Evolutionary conservation across 2,797 vertebrate genomes (phyloP).

Genomic region (Linurgus olivaceus): DNA sequence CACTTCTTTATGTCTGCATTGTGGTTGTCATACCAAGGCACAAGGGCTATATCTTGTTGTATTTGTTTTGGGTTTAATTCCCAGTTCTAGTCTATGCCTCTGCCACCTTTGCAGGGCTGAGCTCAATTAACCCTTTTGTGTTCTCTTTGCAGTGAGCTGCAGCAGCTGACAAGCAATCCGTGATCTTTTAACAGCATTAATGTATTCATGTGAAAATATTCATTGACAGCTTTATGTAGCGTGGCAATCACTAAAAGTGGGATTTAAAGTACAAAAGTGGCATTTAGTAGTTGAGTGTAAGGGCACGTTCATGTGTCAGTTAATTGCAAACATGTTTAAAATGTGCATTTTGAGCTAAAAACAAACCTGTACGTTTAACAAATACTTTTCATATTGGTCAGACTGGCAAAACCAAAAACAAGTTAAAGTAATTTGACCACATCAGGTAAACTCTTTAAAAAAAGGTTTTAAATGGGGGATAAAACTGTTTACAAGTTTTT

Average conservation of each 20-base stretch:
- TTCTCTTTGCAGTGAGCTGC: slow-evolving; percentile 75
- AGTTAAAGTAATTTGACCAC: background rate
- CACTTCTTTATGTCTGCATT: slow-evolving; percentile 44
- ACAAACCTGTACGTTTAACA: background rate
- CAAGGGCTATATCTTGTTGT: slow-evolving; percentile 20
- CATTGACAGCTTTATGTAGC: slow-evolving; percentile 75
- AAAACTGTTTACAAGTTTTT: slow-evolving; percentile 69
- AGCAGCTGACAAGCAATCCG: slow-evolving; percentile 73
- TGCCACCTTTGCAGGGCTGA: slow-evolving; percentile 82
- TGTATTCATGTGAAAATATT: slow-evolving; percentile 70
- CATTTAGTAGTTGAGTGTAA: background rate
- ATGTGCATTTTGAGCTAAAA: background rate
- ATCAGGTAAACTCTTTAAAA: slow-evolving; percentile 45
- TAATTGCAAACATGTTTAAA: background rate
- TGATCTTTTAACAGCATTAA: slow-evolving; percentile 79
- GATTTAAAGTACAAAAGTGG: slow-evolving; percentile 32
- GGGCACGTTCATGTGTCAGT: background rate
- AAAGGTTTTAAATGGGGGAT: slow-evolving; percentile 44
- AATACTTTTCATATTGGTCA: background rate
- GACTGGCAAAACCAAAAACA: slow-evolving; percentile 7
- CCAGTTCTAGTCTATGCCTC: slow-evolving; percentile 54
- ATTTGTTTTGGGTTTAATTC: slow-evolving; percentile 64
- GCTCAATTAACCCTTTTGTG: slow-evolving; percentile 87
- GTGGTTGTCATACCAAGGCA: background rate
- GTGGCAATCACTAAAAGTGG: background rate